Base-by-base conservation (phyloP, 2,888 invertebrate genomes). In the Lycaena phlaeas region DNA sequence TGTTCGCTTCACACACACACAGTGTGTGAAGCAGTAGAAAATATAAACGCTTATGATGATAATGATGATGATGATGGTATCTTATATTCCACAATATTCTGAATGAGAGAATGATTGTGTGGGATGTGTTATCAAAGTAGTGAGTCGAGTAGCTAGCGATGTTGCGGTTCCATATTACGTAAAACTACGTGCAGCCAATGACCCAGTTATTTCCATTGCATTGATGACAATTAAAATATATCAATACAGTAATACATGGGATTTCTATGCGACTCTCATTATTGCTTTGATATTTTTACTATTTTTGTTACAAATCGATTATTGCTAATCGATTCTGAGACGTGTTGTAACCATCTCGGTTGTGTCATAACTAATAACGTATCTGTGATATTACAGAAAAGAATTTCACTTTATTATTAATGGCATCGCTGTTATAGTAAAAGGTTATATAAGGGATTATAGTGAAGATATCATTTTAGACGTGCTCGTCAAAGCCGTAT, bases 171-270 rank as follows among this genome's bases (percentile, higher is more conserved):
- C 50, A 48, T 52, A 57, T 77, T 78, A 69, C 78, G 71, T 74
- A 76, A 81, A 53, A 36, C 59, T 65, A 76, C 74, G 74, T 78
- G 75, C 72, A 77, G 75, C 70, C 77, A 78, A 76, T 78, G 79
- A 73, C 78, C 76, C 57, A 78, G 71, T 70, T 78, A 63, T 48
- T 31, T 49, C 59, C 53, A 64, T 63, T 67, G 55, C 59, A 51
- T 62, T 68, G 64, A 68, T 64, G 58, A 68, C 64, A 68, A 69
- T 56, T 61, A 64, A 64, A 63, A 49, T 50, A 53, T 57, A 56
- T 48, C 49, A 52, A 43, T 50, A 44, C 45, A 43, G 48, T 44
- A 14, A 22, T 41, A 40, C 28, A 43, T 43, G 39, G 43, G 36
- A 39, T 36, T 36, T 39, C 41, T 27, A 22, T 37, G 11, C 14